phyloP scores from a whole-genome alignment of 2,797 vertebrate genomes.

The Sternarchorhynchus goeldii region DNA sequence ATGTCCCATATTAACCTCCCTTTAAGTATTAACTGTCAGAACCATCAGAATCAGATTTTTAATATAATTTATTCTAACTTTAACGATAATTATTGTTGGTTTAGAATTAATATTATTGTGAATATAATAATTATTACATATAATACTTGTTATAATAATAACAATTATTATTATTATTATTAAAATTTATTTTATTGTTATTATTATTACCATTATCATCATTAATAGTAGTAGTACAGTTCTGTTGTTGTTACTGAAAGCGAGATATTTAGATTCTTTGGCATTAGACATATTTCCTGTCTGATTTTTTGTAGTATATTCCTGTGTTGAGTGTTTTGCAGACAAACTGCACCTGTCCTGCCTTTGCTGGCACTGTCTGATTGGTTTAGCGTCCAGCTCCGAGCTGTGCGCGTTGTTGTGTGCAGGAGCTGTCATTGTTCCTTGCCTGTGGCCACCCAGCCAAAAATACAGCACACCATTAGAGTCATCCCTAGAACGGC shows the following conservation, averaged over 20 bases:
- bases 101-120: background rate
- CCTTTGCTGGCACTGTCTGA: constrained; percentile 66
- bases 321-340: constrained; percentile 56
- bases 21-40: constrained; percentile 18
- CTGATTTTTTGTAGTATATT: constrained; percentile 60
- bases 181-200: constrained; percentile 2
- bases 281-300: constrained; percentile 41
- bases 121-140: background rate
- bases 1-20: constrained; percentile 39
- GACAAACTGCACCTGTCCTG: constrained; percentile 54
- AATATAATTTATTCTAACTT: background rate
- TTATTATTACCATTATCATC: constrained; percentile 16
- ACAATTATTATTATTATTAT: background rate
- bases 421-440: constrained; percentile 70
- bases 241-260: constrained; percentile 48
- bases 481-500: constrained; percentile 59
- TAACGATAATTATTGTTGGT: constrained; percentile 1
- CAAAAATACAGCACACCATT: constrained; percentile 73
- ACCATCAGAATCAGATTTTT: background rate
- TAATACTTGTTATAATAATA: constrained; percentile 1
- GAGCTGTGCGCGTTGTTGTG: constrained; percentile 65
- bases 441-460: constrained; percentile 60
- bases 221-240: constrained; percentile 2
- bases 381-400: constrained; percentile 69
- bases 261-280: background rate